A percentile compares a stretch with the other conserved stretches of the same genome.
phyloP scores from a whole-genome alignment of 2,797 vertebrate species.

The Crocodylus rhombifer region DNA sequence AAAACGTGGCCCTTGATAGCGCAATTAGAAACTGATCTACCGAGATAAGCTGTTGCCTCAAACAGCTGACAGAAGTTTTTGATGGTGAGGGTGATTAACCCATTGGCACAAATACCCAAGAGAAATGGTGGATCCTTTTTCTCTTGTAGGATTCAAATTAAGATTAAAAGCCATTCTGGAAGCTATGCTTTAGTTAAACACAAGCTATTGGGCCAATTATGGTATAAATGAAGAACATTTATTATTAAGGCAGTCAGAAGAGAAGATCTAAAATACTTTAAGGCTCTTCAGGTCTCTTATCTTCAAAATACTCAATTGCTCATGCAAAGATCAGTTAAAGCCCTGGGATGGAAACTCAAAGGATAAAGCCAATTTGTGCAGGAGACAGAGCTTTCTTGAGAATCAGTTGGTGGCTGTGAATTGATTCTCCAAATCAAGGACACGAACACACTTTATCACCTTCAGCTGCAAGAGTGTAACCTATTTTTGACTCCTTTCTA shows the following conservation, averaged over 20 bases:
- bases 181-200: background rate
- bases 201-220: background rate
- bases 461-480: background rate
- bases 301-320: too few relatives aligned
- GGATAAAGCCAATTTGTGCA: background rate
- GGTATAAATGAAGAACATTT: background rate
- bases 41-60: background rate
- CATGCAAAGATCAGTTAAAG: background rate
- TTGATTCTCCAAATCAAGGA: background rate
- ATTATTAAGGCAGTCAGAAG: background rate
- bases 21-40: background rate
- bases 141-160: too few relatives aligned
- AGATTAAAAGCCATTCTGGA: background rate
- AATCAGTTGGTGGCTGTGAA: background rate
- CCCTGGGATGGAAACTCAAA: background rate
- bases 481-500: constrained; percentile 8
- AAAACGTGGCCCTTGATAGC: background rate
- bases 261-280: background rate
- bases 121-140: too few relatives aligned
- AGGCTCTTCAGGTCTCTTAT: background rate
- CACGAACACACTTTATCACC: background rate
- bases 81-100: too few relatives aligned
- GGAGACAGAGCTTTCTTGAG: background rate
- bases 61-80: background rate
- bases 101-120: too few relatives aligned